Base-by-base conservation (phyloP, 2,113 vertebrate genomes). In the Chamaetylas fuelleborni region DNA sequence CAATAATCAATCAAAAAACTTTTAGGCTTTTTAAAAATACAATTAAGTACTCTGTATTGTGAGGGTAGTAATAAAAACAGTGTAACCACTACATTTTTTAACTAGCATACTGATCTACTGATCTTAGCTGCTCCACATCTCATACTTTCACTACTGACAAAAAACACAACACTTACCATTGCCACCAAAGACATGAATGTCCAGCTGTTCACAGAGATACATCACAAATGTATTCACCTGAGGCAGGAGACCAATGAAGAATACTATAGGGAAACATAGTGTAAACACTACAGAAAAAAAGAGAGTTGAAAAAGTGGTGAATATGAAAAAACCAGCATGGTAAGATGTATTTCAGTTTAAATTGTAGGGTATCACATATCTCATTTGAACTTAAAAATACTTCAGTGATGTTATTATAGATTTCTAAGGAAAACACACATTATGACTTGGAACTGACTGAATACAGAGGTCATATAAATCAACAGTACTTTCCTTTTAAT, bases 221-320 rank as follows among this genome's bases (percentile, higher is more conserved):
- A 99, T 99, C 97, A 99, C 98, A 94, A 99, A 99, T 4, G 99
- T 99, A 98, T 99, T 99, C 98, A 99, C 99, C 96, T 99, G 99
- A 96, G 99, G 99, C 96, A 99, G 99, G 95, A 99, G 98, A 82
- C 99, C 99, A 96, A 99, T 97, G 92, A 99, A 99, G 98, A 99
- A 99, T 79, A 99, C 98, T 97, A 99, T 91, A 94, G 99, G 99
- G 94, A 99, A 99, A 97, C 99, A 99, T 86, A 99, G 98, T 23
- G 98, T 99, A 98, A 99, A 99, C 97, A 99, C 99, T 99, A 96
- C 1, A 4, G 26, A 17, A 51, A 71, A 61, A 61, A 73, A 91
- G 80, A 82, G 2, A 78, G 53, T 50, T 65, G 18, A 79, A 51
- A 53, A 84, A 85, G 34, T 22, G 19, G 56, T 88, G 40, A 93